These are phyloP conservation scores for Stratiomys singularior DNA, from an alignment of 2,888 invertebrate species.

Conservation along the genomic window DNA sequence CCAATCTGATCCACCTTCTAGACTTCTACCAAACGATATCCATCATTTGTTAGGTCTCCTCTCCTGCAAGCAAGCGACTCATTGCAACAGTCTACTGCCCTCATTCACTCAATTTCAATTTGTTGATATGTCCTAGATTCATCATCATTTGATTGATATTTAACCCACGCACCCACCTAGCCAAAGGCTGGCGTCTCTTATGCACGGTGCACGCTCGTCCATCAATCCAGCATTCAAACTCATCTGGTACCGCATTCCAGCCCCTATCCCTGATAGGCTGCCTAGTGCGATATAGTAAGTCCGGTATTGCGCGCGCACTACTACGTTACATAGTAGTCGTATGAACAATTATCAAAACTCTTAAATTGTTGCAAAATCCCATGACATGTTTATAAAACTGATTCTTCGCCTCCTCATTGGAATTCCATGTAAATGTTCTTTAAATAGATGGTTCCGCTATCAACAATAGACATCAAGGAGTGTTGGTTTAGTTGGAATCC, in stretches of 20 bases:
- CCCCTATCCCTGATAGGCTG: too few relatives aligned
- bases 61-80: background rate
- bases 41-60: background rate
- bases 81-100: background rate
- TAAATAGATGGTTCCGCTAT: conserved; percentile 17
- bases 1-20: too few relatives aligned
- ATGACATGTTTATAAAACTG: conserved; percentile 24
- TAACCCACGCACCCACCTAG: conserved; percentile 12
- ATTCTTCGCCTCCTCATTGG: background rate
- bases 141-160: conserved; percentile 18
- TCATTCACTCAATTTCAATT: conserved; percentile 7
- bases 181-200: background rate
- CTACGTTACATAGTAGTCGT: background rate
- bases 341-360: conserved; percentile 8
- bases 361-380: conserved; percentile 28
- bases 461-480: conserved; percentile 11
- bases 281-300: too few relatives aligned
- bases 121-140: background rate
- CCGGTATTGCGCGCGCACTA: background rate
- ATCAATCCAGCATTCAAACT: background rate
- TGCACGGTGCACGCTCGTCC: background rate
- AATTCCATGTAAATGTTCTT: conserved; percentile 28
- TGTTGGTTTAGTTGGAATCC: background rate
- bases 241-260: too few relatives aligned
- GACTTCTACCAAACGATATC: too few relatives aligned